Evolutionary conservation across 2,888 invertebrate species (phyloP).

Genomic region (Alviniconcha strummeri): DNA sequence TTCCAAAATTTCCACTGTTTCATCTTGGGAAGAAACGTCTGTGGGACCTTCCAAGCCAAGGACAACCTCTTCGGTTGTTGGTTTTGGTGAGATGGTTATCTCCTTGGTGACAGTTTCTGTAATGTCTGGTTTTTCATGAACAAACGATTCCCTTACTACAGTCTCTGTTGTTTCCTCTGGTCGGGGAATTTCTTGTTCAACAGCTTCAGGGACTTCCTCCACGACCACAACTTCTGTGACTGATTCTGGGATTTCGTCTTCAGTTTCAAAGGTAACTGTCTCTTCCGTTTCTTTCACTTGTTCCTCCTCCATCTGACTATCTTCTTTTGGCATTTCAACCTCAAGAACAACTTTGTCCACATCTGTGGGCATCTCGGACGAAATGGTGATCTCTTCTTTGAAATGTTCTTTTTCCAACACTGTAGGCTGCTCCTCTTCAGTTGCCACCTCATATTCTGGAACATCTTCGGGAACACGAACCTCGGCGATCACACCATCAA

Average conservation of each 20-base stretch:
- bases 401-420: not conserved
- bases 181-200: not conserved
- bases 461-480: too few species aligned
- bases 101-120: too few species aligned
- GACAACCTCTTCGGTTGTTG: too few species aligned
- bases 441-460: constrained; percentile 9
- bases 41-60: too few species aligned
- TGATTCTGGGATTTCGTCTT: not conserved
- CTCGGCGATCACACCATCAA: too few species aligned
- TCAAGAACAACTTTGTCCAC: too few species aligned
- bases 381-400: constrained; percentile 34
- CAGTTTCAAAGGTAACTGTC: not conserved
- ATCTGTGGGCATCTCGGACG: too few species aligned
- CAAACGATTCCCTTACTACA: not conserved
- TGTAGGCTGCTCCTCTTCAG: constrained; percentile 3
- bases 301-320: too few species aligned
- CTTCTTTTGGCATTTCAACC: constrained; percentile 25
- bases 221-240: not conserved
- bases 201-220: not conserved
- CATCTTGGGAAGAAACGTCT: too few species aligned
- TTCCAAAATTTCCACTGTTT: too few species aligned
- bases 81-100: too few species aligned
- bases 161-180: not conserved
- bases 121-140: not conserved
- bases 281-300: constrained; percentile 23